These are phyloP conservation scores for Aquatica leii DNA, from an alignment of 2,888 invertebrate genomes.

Conservation along the genomic window DNA sequence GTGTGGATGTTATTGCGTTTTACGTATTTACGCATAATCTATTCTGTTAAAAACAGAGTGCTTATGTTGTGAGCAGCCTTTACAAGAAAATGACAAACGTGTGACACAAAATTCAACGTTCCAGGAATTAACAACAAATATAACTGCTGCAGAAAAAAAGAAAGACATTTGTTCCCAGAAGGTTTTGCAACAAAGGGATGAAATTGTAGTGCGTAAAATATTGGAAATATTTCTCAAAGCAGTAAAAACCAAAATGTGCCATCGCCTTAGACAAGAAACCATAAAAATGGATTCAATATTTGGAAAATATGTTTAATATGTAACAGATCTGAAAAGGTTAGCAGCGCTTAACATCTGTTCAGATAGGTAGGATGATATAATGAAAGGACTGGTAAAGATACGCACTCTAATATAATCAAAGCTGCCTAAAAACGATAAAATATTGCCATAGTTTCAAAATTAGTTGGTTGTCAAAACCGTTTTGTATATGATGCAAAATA, in stretches of 20 bases:
- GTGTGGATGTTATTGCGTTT: not conserved
- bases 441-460: no score
- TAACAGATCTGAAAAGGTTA: no score
- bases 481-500: no score
- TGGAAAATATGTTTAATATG: no score
- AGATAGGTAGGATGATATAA: not conserved
- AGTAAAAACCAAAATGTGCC: no score
- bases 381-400: not conserved
- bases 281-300: no score
- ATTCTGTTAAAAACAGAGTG: no score
- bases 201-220: not conserved
- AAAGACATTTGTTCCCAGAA: not conserved
- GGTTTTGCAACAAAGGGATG: not conserved
- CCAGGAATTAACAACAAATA: not conserved
- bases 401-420: not conserved
- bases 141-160: not conserved
- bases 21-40: not conserved
- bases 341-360: not conserved
- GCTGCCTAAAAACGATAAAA: not conserved
- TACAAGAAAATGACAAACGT: not conserved
- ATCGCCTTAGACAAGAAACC: no score
- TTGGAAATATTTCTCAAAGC: not conserved
- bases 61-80: no score
- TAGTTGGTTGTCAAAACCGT: no score
- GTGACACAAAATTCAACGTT: not conserved